Evolutionary conservation across 2,797 vertebrate species (phyloP), one percentile per base, ranked within the genome.

Genomic region (Buceros bicornis): DNA sequence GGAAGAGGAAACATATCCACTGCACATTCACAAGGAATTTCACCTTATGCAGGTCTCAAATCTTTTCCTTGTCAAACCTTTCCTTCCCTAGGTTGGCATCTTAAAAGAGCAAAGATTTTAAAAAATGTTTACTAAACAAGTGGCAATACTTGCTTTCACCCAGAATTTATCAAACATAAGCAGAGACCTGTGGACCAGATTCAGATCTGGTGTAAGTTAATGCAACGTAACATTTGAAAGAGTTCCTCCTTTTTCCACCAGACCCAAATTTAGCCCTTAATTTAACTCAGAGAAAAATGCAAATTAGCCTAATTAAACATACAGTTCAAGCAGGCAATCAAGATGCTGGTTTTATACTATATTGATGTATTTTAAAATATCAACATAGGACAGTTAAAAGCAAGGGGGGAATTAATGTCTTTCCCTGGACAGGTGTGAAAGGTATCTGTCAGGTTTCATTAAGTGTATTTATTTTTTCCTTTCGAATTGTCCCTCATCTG

Each of bases 321-420:
- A 88, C 69, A 79, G 82, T 91, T 96, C 87, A 94, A 95, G 91
- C 87, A 94, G 95, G 91, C 89, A 97, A 95, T 96, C 95, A 94
- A 82, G 93, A 79, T 79, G 94, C 91, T 88, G 79, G 80, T 40
- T 91, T 93, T 94, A 89, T 87, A 89, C 67, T 78, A 71, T 91
- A 96, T 96, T 96, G 95, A 94, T 96, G 78, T 94, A 85, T 86
- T 93, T 96, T 91, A 97, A 96, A 96, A 92, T 96, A 96, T 89
- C 91, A 96, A 58, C 57, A 29, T 86, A 96, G 89, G 92, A 95
- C 93, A 94, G 92, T 87, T 96, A 94, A 96, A 95, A 96, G 89
- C 84, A 93, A 95, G 96, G 76, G 93, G 91, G 89, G 91, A 96
- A 97, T 96, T 97, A 97, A 95, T 91, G 95, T 96, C 89, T 96